phyloP scores from a whole-genome alignment of 2,888 invertebrate genomes.

The Agrochola macilenta region DNA sequence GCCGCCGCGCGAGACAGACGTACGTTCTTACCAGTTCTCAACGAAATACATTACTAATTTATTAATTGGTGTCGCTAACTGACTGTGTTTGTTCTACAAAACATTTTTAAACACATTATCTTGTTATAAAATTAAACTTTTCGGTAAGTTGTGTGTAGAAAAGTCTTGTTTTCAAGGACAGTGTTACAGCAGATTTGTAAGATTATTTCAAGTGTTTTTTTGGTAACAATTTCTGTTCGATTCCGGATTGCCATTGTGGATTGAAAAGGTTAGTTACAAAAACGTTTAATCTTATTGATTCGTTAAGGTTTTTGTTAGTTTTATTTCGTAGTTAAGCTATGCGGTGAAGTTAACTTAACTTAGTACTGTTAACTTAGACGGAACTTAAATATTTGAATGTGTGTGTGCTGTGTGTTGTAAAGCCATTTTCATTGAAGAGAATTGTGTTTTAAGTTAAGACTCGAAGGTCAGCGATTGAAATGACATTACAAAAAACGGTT shows the following conservation, averaged over 20 bases:
- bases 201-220: conserved; percentile 73
- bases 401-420: conserved; percentile 37
- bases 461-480: conserved; percentile 48
- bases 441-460: conserved; percentile 48
- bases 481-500: conserved; percentile 12
- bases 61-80: conserved; percentile 79
- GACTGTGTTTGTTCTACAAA: conserved; percentile 68
- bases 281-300: conserved; percentile 47
- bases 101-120: conserved; percentile 46
- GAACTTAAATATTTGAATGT: conserved; percentile 52
- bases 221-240: conserved; percentile 76
- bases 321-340: conserved; percentile 42
- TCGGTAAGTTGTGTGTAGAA: conserved; percentile 69
- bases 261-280: conserved; percentile 72
- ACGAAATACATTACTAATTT: conserved; percentile 64
- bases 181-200: conserved; percentile 81
- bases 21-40: conserved; percentile 57
- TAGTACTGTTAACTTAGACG: conserved; percentile 66
- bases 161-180: conserved; percentile 80
- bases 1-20: conserved; percentile 75
- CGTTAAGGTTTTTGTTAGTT: conserved; percentile 45
- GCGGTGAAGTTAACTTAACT: conserved; percentile 58
- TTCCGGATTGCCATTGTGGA: conserved; percentile 80
- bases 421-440: conserved; percentile 54
- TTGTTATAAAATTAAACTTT: conserved; percentile 54